These are phyloP conservation scores for Teleogryllus oceanicus DNA, from an alignment of 2,888 invertebrate species.

Conservation along the genomic window DNA sequence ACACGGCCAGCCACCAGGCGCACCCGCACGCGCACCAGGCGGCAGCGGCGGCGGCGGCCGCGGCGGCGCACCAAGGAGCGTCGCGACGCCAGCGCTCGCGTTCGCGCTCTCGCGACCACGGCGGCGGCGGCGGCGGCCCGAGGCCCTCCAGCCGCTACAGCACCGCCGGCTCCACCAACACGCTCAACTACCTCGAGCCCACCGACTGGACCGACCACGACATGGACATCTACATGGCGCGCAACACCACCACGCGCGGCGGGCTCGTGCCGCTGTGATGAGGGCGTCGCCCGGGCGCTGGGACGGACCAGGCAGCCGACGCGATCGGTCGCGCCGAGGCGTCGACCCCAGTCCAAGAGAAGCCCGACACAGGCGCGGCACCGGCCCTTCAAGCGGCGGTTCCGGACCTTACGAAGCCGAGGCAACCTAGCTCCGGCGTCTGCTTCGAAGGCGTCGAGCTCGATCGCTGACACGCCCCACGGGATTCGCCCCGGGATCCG, in stretches of 20 bases:
- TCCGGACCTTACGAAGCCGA: too few species aligned
- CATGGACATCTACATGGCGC: conserved; percentile 92
- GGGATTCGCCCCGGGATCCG: too few species aligned
- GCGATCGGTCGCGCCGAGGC: too few species aligned
- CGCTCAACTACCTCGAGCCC: conserved; percentile 73
- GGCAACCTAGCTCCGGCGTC: too few species aligned
- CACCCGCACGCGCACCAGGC: not conserved
- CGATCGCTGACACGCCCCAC: too few species aligned
- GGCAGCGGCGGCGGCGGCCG: conserved; percentile 44
- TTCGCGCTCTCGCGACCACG: conserved; percentile 69
- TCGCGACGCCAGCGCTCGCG: conserved; percentile 61
- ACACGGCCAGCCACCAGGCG: conserved; percentile 59
- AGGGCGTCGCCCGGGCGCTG: too few species aligned
- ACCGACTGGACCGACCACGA: conserved; percentile 91
- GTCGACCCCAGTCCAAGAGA: too few species aligned
- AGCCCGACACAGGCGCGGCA: too few species aligned
- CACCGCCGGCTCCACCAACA: conserved; percentile 75
- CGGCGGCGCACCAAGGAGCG: conserved; percentile 44
- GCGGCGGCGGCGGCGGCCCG: conserved; percentile 52
- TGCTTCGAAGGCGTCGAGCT: too few species aligned
- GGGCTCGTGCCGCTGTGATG: conserved; percentile 74
- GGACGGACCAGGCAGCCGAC: too few species aligned
- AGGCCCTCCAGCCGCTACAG: conserved; percentile 74
- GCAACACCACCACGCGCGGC: conserved; percentile 82
- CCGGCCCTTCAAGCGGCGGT: too few species aligned